Evolutionary conservation across 2,113 vertebrate genomes (phyloP).

Genomic region (Alectura lathami): DNA sequence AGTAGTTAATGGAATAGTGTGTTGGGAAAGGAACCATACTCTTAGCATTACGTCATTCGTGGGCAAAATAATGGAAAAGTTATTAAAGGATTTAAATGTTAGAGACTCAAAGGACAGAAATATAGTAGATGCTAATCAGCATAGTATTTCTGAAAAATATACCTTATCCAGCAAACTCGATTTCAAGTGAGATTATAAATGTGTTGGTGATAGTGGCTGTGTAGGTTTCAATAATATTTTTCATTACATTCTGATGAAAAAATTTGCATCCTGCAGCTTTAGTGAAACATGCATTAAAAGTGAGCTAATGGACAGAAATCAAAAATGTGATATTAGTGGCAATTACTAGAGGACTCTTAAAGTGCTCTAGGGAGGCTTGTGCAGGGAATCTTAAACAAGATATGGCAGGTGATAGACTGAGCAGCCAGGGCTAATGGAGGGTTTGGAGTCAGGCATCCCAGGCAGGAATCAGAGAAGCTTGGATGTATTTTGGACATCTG

Average conservation of each 20-base stretch:
- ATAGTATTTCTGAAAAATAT: not conserved
- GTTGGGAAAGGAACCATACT: not conserved
- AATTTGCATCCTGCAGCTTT: not conserved
- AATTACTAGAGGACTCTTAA: not conserved
- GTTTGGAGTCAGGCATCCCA: not conserved
- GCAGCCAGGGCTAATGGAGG: not conserved
- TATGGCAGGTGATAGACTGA: not conserved
- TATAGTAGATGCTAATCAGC: slow-evolving; percentile 8
- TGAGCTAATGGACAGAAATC: not conserved
- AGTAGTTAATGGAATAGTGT: not conserved
- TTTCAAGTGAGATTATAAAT: slow-evolving; percentile 10
- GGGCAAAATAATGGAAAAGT: slow-evolving; percentile 9
- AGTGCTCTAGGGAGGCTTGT: not conserved
- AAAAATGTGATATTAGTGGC: slow-evolving; percentile 4
- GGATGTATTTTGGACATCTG: not conserved
- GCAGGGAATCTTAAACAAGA: not conserved
- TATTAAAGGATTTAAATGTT: slow-evolving; percentile 11
- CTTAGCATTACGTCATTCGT: not conserved
- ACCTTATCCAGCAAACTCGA: not conserved
- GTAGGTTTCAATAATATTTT: slow-evolving; percentile 21
- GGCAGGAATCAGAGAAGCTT: not conserved
- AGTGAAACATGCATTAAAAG: slow-evolving; percentile 8
- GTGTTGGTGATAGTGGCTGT: not conserved
- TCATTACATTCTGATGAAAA: slow-evolving; percentile 3
- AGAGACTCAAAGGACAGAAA: not conserved